Base-by-base conservation (phyloP, 1,140 invertebrate species). In the Neodiprion virginianus region DNA sequence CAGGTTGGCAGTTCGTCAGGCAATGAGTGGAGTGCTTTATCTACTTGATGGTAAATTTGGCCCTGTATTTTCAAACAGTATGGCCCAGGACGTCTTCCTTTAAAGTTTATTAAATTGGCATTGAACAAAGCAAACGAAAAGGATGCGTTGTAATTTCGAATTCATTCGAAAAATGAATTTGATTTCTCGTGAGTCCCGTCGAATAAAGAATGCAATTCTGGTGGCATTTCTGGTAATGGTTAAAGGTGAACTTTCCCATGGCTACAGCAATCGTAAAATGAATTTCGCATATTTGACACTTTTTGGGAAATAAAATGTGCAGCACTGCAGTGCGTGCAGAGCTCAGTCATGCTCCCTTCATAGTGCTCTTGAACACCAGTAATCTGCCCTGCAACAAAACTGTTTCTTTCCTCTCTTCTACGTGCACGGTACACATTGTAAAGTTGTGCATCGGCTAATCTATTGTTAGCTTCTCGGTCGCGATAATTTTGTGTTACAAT, bases 231-330 rank as follows among this genome's bases (percentile, higher is more conserved):
- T 48, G 71, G 74, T 49, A 75, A 40, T 28, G 50, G 69, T 61
- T 71, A 49, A 47, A 75, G 70, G 12, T 12, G 17, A 48, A 72
- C 71, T 70, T 75, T 72, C 14, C 74, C 74, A 23, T 75, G 74
- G 67, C 21, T 75, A 48, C 74, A 75, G 49, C 74, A 75, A 72
- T 75, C 74, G 65, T 72, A 48, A 69, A 72, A 75, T 8, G 74
- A 75, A 69, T 72, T 69, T 10, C 67, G 1, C 70, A 71, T 75
- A 40, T 75, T 75, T 4, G 71, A 66, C 1, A 75, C 71, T 75
- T 72, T 72, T 48, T 69, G 66, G 12, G 71, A 72, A 10, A 48
- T 14, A 61, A 72, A 75, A 72, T 75, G 74, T 69, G 40, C 48
- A 17, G 74, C 74, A 5, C 65, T 69, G 65, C 74, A 75, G 53